Evolutionary conservation across 2,797 vertebrate species (phyloP), one percentile per base, ranked within the genome.

Genomic region (Chaetophractus vellerosus): DNA sequence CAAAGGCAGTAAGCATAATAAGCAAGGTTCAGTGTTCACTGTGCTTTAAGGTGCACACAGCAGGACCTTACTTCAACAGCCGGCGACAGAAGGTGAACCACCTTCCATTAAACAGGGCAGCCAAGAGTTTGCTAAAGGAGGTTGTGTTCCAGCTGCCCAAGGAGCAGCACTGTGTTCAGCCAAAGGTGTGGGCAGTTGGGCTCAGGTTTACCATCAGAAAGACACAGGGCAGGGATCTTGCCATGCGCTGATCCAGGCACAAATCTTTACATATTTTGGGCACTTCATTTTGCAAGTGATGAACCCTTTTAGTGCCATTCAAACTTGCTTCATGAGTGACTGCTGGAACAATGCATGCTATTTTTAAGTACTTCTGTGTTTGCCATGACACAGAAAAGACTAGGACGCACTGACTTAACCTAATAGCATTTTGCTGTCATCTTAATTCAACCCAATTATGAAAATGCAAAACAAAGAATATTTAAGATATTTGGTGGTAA

Each of bases 381-480:
- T 71, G 2, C 19, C 45, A 41, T 78, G 33, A 63, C 18, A 41
- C 38, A 83, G 23, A 92, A 92, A 92, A 74, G 4, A 88, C 31
- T 79, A 18, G 38, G 71, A 91, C 94, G 64, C 75, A 87, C 24
- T 11, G 10, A 33, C 57, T 85, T 94, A 91, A 75, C 52, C 50
- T 88, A 81, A 50, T 57, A 76, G 38, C 4, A n/a, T 79, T 92
- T 82, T 93, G 18, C 28, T 18, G 57, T 75, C 33, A 72, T 95
- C 48, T 91, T 81, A 93, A 90, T 91, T 93, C 55, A 90, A 74
- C 3, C 18, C n/a, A 75, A 45, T 85, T 96, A 93, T 57, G 84
- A 85, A 16, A 93, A 96, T 63, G 76, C 64, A 94, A 88, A 86
- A 55, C 23, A 92, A 91, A 45, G 26, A 83, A 74, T 59, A 86